Conservation (phyloP, 2,797 vertebrate genomes). For the Adelosebastes latens region DNA sequence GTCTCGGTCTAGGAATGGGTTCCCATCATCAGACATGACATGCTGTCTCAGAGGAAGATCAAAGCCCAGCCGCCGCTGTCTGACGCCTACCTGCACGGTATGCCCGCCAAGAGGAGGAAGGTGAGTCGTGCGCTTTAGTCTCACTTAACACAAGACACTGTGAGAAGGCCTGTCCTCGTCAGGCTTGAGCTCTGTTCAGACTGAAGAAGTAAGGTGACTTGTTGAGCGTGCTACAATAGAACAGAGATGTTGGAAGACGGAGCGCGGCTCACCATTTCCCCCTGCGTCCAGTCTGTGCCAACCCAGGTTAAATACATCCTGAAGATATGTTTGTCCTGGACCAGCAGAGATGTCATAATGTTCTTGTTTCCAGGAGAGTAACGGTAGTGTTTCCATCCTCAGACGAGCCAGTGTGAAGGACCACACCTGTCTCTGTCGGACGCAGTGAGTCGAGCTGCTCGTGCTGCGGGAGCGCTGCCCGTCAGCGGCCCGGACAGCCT, state of each 20-base stretch:
- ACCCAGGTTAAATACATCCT: not conserved
- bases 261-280: not conserved
- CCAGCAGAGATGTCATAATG: not conserved
- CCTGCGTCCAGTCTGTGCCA: not conserved
- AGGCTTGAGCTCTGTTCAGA: not conserved
- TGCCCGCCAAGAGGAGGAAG: slow-evolving; percentile 91
- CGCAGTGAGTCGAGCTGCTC: slow-evolving; percentile 86
- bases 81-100: slow-evolving; percentile 89
- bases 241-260: not conserved
- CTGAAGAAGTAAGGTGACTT: not conserved
- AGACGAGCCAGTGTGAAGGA: slow-evolving; percentile 88
- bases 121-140: slow-evolving; percentile 54
- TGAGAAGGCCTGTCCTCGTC: not conserved
- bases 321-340: not conserved
- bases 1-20: slow-evolving; percentile 85
- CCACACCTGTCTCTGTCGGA: slow-evolving; percentile 88
- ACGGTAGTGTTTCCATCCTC: slow-evolving; percentile 1
- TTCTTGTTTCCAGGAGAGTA: not conserved
- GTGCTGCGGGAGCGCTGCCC: slow-evolving; percentile 83
- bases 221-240: not conserved
- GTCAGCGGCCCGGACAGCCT: slow-evolving; percentile 83
- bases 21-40: slow-evolving; percentile 88
- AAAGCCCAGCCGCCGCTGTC: slow-evolving; percentile 88
- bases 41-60: slow-evolving; percentile 88
- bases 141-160: no score